phyloP scores from a whole-genome alignment of 2,797 vertebrate genomes.

The Acridotheres tristis region DNA sequence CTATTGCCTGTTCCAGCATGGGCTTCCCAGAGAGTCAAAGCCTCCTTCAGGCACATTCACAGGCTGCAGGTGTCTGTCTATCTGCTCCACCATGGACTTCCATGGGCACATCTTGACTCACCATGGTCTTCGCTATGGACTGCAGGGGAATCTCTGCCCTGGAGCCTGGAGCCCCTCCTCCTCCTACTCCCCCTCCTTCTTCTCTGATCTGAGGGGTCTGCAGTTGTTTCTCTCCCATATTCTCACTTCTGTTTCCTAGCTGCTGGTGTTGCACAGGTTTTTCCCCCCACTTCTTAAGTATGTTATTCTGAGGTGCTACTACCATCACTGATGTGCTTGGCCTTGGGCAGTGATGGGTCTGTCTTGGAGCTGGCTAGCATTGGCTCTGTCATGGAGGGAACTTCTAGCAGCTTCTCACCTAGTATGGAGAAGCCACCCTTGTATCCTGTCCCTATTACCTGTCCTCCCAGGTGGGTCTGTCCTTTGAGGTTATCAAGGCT shows the following conservation, averaged over 20 bases:
- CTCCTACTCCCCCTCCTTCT: neutral
- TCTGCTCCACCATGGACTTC: neutral
- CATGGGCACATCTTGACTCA: neutral
- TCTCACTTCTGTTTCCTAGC: neutral
- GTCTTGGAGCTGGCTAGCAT: neutral
- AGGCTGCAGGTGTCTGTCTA: neutral
- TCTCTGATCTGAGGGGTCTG: neutral
- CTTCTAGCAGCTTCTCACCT: neutral
- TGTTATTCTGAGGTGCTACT: neutral
- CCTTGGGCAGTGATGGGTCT: neutral
- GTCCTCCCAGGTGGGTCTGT: neutral
- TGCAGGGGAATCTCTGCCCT: neutral
- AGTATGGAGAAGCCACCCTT: neutral
- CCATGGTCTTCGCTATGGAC: neutral
- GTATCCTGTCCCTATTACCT: neutral
- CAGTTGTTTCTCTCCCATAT: neutral
- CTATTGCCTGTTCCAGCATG: neutral
- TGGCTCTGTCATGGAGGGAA: neutral
- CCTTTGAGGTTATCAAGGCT: neutral
- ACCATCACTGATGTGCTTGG: neutral
- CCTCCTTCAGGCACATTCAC: neutral
- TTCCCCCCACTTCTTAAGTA: rapidly evolving
- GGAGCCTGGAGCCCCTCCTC: neutral
- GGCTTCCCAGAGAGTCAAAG: neutral
- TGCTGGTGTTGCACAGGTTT: neutral